Percentiles rank a stretch among this genome's conserved stretches.
Conservation (phyloP, 2,888 invertebrate genomes). For the Drosophila phalerata region DNA sequence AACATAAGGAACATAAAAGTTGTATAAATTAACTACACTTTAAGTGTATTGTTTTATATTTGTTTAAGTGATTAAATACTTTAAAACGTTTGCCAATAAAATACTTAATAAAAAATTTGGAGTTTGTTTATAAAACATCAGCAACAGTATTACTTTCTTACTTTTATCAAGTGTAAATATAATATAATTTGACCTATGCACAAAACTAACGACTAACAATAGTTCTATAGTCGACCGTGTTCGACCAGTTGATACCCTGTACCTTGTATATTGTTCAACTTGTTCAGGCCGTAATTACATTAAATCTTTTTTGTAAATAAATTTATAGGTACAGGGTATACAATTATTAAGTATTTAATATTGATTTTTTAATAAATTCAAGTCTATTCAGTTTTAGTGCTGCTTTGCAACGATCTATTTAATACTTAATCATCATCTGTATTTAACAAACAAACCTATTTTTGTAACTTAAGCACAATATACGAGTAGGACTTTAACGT, state of each 20-base stretch:
- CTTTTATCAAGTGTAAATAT: constrained; percentile 22
- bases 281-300: neutral
- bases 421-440: constrained; percentile 28
- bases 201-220: constrained; percentile 18
- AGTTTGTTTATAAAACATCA: constrained; percentile 4
- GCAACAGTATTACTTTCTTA: constrained; percentile 36
- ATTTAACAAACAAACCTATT: constrained; percentile 41
- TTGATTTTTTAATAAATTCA: constrained; percentile 20
- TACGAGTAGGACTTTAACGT: constrained; percentile 45
- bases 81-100: constrained; percentile 25
- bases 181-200: constrained; percentile 40
- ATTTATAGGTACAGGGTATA: constrained; percentile 10
- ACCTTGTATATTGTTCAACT: neutral
- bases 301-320: neutral
- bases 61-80: constrained; percentile 18
- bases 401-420: constrained; percentile 27
- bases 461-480: constrained; percentile 42
- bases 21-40: constrained; percentile 19
- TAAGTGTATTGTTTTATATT: constrained; percentile 4
- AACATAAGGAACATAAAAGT: constrained; percentile 29
- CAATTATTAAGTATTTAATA: neutral
- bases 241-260: constrained; percentile 19
- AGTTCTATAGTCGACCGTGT: constrained; percentile 2
- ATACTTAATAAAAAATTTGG: constrained; percentile 22
- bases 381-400: constrained; percentile 19